Base-by-base conservation (phyloP, 2,888 invertebrate species). In the Volucella inanis region DNA sequence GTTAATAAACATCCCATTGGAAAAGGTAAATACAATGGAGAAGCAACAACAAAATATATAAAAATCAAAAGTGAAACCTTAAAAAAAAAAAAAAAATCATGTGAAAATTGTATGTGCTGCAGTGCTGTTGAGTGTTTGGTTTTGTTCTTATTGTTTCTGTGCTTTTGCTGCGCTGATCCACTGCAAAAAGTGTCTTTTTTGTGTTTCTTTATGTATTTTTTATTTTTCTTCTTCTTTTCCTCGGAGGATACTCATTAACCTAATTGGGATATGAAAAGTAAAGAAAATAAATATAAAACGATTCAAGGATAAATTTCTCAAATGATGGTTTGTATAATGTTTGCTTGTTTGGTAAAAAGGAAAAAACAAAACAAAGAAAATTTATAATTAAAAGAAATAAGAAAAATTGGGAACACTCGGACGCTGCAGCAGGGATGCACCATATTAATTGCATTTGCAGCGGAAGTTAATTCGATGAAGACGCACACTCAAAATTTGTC, bases 321-420 rank as follows among this genome's bases (percentile, higher is more conserved):
- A 59, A 49, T 12, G 18, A 45, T 12, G 85, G 85, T 85, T 85
- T 85, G 81, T 85, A 85, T 77, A 68, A 72, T 76, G 85, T 81
- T 85, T 85, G 85, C 76, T 68, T 38, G 12, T 55, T 22, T 65
- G 22, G 6, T 31, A 31, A 31, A 31, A 31, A 31, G 6, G 6
- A 31, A 31, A 31, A 31, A 4, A 75, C n/a, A n/a, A n/a, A n/a
- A n/a, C n/a, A 45, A 55, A 38, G 15, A 18, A 9, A n/a, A 62
- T 38, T 11, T 10, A 50, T 43, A 31, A 55, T 75, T 52, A 10
- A 12, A 14, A 67, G 41, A 61, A 41, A 41, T 10, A 15, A 52
- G 14, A 9, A 43, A 38, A 41, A 55, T 38, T 4, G 31, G 38
- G 38, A 55, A 15, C 43, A 41, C 10, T 70, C 41, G 18, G 15